Base-by-base conservation (phyloP, 2,888 invertebrate genomes). In the Hydrotaea cyrtoneurina region DNA sequence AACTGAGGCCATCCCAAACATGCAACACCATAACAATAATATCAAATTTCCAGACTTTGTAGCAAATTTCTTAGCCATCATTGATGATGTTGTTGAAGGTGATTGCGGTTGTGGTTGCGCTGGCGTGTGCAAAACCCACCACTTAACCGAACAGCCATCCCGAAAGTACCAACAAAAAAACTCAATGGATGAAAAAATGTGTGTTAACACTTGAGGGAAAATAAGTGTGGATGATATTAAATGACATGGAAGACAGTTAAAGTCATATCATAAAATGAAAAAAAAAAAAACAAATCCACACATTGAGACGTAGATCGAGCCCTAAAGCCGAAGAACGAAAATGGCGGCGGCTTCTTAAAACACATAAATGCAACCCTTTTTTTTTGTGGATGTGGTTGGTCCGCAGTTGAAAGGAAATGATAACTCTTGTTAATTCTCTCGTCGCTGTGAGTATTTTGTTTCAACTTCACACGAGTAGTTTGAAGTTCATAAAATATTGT, bases 181-280 rank as follows among this genome's bases (percentile, higher is more conserved):
- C 66, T 57, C 59, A 13, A 31, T 4, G 26, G 2, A 39, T 53
- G 73, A 84, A 84, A 31, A 69, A 69, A 69, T 21, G 19, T 66
- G 78, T 79, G 80, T 82, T 82, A 82, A 85, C 79, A 82, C 82
- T 80, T 85, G 79, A 79, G 69, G 62, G 62, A 71, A 82, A 79
- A 77, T 79, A 85, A 85, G 85, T 85, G 85, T 85, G 85, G 66
- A 77, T 64, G 73, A 74, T 82, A 85, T 85, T 82, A 74, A 85
- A 80, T 85, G 76, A 62, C 77, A 69, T 43, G 10, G 46, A 8
- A 13, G 11, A 59, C 59, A 59, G 59, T 74, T 46, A 57, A 36
- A 73, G 57, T 39, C 66, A 74, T 15, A 43, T 74, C 39, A 74
- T 59, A 59, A 59, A 59, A 66, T 21, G 31, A 7, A 31, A 31